phyloP scores from a whole-genome alignment of 2,113 vertebrate genomes.

The Corydoras sp. region DNA sequence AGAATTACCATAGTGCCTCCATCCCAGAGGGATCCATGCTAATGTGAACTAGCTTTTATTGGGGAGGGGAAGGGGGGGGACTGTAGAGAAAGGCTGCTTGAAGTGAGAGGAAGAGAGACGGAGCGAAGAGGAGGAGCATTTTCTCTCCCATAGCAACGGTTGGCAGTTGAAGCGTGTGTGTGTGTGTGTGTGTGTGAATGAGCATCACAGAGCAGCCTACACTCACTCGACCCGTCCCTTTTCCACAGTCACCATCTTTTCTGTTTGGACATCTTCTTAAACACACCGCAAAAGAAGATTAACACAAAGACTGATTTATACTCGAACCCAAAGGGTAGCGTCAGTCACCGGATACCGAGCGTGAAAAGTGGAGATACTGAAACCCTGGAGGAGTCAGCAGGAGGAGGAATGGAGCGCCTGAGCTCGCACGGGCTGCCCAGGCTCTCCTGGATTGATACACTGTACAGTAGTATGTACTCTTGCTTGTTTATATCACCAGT shows the following conservation, averaged over 20 bases:
- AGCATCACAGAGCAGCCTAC: neutral
- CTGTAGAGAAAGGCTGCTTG: neutral
- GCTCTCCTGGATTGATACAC: constrained; percentile 97
- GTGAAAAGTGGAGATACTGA: constrained; percentile 22
- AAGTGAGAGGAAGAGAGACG: constrained; percentile 35
- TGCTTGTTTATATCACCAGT: no score
- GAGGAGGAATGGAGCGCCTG: constrained; percentile 83
- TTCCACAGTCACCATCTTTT: neutral
- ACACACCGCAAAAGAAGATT: neutral
- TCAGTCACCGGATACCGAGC: constrained; percentile 2
- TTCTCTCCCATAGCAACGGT: constrained; percentile 44
- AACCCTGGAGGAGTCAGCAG: constrained; percentile 41
- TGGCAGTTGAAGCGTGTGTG: constrained; percentile 12
- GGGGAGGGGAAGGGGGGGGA: neutral
- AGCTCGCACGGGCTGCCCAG: constrained; percentile 87
- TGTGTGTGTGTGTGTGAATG: constrained; percentile 6
- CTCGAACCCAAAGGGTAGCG: no score
- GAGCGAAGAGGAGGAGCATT: constrained; percentile 19
- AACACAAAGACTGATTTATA: no score
- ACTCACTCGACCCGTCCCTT: neutral
- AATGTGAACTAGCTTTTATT: constrained; percentile 10
- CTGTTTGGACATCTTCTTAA: neutral
- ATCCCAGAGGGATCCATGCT: constrained; percentile 10
- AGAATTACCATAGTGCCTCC: neutral
- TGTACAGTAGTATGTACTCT: constrained; percentile 90